Conservation (phyloP, 2,113 vertebrate genomes). For the Hirundichthys speculiger region DNA sequence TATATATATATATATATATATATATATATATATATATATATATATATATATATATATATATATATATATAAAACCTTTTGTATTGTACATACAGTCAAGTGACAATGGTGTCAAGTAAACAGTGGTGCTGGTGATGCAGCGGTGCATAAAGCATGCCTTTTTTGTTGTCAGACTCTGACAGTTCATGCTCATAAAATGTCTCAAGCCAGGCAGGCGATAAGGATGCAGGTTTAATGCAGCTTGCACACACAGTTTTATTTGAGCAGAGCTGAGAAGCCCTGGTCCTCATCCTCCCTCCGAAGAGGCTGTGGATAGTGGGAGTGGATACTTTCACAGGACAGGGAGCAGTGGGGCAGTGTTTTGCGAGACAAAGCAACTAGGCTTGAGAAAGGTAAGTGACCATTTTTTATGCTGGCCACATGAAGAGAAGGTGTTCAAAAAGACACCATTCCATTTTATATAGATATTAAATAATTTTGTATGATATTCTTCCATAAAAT, state of each 20-base stretch:
- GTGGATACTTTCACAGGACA: slow-evolving; percentile 48
- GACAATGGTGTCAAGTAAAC: slow-evolving; percentile 53
- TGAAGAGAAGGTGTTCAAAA: no score
- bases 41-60: no score
- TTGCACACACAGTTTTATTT: slow-evolving; percentile 72
- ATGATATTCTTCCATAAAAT: no score
- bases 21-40: no score
- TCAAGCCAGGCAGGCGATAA: slow-evolving; percentile 69
- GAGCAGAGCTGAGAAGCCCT: slow-evolving; percentile 47
- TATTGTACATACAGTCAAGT: slow-evolving; percentile 48
- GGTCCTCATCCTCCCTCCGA: slow-evolving; percentile 8
- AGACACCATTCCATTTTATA: no score
- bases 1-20: no score
- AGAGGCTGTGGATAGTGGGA: slow-evolving; percentile 6
- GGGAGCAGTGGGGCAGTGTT: slow-evolving; percentile 9
- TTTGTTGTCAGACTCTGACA: slow-evolving; percentile 51
- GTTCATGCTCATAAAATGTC: slow-evolving; percentile 70
- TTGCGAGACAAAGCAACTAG: slow-evolving; percentile 5
- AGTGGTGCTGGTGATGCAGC: slow-evolving; percentile 45
- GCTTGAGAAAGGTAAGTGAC: slow-evolving; percentile 10
- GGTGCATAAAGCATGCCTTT: slow-evolving; percentile 58
- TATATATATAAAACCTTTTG: slow-evolving; percentile 64
- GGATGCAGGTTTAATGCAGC: slow-evolving; percentile 68
- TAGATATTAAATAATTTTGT: no score
- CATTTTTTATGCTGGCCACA: slow-evolving; percentile 6